Base-by-base conservation (phyloP, 2,888 invertebrate genomes). In the Drosophila atripex region DNA sequence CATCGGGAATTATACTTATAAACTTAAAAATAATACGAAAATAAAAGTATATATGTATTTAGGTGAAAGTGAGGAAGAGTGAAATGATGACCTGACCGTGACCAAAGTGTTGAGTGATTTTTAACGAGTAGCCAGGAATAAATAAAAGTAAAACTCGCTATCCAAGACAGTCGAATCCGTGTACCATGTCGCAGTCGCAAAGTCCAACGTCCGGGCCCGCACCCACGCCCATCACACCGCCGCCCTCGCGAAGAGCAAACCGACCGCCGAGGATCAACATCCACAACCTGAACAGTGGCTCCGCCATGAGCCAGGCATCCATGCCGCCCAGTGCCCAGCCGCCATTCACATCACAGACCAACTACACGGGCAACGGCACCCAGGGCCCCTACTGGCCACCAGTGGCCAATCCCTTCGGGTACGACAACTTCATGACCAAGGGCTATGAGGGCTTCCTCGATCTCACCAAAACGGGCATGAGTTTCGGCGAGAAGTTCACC, bases 401-500 rank as follows among this genome's bases (percentile, higher is more conserved):
- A 0, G 88, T 91, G 53, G 83, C 85, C 14, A 91, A 91, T 85
- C 90, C 92, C 1, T 91, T 92, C 53, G 95, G 94, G 73, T 95
- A 95, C 0, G 95, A 95, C 0, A 95, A 95, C 75, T 96, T 96
- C 80, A 94, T 96, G 93, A 95, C 95, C 87, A 94, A 95, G 77
- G 96, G 96, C 86, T 95, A 96, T 78, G 94, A 94, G 78, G 96
- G 95, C 0, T 94, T 96, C 79, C 95, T 94, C 83, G 95, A 96
- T 90, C 94, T 96, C 89, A 96, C 96, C 0, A 96, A 96, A 87
- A 94, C 95, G 59, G 97, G 97, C 23, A 92, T 97, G 74, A 96
- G 96, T 91, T 94, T 95, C 38, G 97, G 97, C 66, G 97, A 97
- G 91, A 96, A 96, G 90, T 93, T 94, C 66, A 96, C 96, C 0